Base-by-base conservation (phyloP, 2,113 vertebrate species). In the Lepidiolamprologus cunningtoni region DNA sequence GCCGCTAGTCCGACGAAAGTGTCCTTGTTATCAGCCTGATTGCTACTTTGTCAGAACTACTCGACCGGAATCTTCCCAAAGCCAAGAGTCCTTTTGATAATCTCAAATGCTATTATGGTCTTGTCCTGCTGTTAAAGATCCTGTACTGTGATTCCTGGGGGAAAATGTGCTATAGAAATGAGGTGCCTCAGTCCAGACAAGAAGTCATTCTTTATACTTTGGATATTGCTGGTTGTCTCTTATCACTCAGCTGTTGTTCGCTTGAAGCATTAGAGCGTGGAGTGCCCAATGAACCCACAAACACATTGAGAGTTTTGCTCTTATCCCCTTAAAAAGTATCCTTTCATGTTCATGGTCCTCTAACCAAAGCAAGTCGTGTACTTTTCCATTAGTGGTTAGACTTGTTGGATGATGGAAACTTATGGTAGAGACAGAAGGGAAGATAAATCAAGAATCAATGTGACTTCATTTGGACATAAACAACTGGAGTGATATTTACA, bases 11-110 rank as follows among this genome's bases (percentile, higher is more conserved):
- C n/a, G 14, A 58, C 52, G 5, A 50, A 54, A 73, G 73, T 78
- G 26, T 50, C 42, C 45, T 89, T 50, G 16, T 83, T 11, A 17
- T 86, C 58, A 61, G 37, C 47, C 8, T 45, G 28, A 42, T 53
- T 84, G 79, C 66, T 88, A 19, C 55, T 61, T 84, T 42, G 68
- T 58, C 31, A 45, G 45, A 63, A 28, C 58, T 45, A 28, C 23
- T 45, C 66, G 3, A 17, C 26, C 14, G 13, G 35, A 33, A 28
- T 55, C 23, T 45, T 86, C 58, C 73, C 33, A 31, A 53, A 28
- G n/a, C 58, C n/a, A 81, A 86, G 68, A 84, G 50, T 35, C n/a
- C 79, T 88, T 86, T 86, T 86, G 16, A 90, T 90, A 33, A 80
- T 57, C 81, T 37, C 40, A 80, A 68, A 83, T 40, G 11, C 14